These are phyloP conservation scores for Penaeus vannamei DNA, from an alignment of 1,140 invertebrate species.

Conservation along the genomic window DNA sequence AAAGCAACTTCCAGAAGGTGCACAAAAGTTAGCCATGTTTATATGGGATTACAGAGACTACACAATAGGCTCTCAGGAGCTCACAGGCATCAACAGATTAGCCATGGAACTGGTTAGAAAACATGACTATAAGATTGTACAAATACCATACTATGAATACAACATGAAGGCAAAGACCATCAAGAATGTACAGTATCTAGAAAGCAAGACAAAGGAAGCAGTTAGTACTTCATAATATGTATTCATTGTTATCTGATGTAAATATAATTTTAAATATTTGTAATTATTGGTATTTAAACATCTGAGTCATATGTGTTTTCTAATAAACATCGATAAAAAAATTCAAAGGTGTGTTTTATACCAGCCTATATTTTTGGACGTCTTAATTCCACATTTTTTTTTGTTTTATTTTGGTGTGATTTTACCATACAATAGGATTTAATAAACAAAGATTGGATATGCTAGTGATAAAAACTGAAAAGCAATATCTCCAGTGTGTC, in stretches of 20 bases:
- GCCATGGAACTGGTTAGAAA: constrained; percentile 36
- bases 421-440: too few relatives aligned
- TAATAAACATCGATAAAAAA: too few relatives aligned
- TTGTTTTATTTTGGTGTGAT: too few relatives aligned
- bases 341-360: too few relatives aligned
- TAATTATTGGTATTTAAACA: too few relatives aligned
- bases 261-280: too few relatives aligned
- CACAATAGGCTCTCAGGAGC: constrained; percentile 39
- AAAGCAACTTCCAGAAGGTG: constrained; percentile 36
- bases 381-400: too few relatives aligned
- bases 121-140: constrained; percentile 31
- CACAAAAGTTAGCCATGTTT: constrained; percentile 36
- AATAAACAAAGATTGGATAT: too few relatives aligned
- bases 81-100: constrained; percentile 41
- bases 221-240: not conserved
- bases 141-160: constrained; percentile 53
- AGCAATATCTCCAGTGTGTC: too few relatives aligned
- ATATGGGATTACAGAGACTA: constrained; percentile 56
- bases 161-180: constrained; percentile 49
- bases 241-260: not conserved
- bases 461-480: too few relatives aligned
- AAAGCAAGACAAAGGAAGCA: constrained; percentile 45
- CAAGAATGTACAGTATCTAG: constrained; percentile 56
- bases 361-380: too few relatives aligned
- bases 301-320: too few relatives aligned